phyloP scores from a whole-genome alignment of 1,140 invertebrate genomes.

The Papilio helenus region DNA sequence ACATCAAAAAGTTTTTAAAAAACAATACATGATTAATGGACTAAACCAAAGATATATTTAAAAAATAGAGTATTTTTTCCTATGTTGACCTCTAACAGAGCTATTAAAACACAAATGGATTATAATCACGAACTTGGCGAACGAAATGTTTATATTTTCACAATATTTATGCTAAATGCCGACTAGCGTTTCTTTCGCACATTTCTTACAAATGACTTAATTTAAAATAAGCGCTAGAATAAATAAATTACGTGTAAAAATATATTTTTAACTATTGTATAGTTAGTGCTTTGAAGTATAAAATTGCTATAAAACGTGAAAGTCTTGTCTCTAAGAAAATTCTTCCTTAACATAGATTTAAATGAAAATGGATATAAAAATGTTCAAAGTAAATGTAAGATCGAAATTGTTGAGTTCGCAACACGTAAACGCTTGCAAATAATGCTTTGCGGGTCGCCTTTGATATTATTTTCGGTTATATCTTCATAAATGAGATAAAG shows the following conservation, averaged over 20 bases:
- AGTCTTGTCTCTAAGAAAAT: neutral
- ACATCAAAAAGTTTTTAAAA: too few species aligned
- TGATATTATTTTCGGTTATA: slow-evolving; percentile 59
- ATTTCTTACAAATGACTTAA: slow-evolving; percentile 2
- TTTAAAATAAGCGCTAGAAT: neutral
- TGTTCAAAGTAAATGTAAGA: slow-evolving; percentile 35
- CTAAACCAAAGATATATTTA: too few species aligned
- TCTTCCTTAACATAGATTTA: slow-evolving; percentile 27
- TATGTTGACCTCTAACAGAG: neutral
- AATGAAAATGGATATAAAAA: slow-evolving; percentile 41
- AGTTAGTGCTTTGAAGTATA: too few species aligned
- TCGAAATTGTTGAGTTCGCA: slow-evolving; percentile 48
- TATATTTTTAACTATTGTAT: neutral
- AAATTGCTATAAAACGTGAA: neutral
- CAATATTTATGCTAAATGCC: slow-evolving; percentile 7
- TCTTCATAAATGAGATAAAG: slow-evolving; percentile 60
- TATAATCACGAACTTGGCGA: slow-evolving; percentile 19
- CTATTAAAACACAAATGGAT: neutral
- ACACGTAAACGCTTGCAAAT: slow-evolving; percentile 52
- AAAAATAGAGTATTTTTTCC: neutral
- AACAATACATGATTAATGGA: too few species aligned
- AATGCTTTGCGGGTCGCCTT: slow-evolving; percentile 47
- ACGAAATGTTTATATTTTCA: neutral
- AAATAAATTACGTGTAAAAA: neutral
- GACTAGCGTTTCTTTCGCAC: neutral